Conservation (phyloP, 1,140 invertebrate species). For the Parasteatoda tepidariorum region DNA sequence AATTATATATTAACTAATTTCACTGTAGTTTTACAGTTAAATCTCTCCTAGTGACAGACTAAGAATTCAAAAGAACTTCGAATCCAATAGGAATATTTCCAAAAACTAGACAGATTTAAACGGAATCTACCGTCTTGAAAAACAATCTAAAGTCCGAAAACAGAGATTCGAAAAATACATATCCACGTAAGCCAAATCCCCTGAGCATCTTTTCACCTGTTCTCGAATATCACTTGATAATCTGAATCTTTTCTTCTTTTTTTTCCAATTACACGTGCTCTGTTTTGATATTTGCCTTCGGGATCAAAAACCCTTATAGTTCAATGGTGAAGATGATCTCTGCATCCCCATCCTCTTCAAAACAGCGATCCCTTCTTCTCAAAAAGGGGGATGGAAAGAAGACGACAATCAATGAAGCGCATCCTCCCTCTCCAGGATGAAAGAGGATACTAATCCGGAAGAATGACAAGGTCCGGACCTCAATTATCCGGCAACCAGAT, state of each 20-base stretch:
- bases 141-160: too few species aligned
- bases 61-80: too few species aligned
- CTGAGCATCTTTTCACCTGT: too few species aligned
- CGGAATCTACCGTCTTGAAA: too few species aligned
- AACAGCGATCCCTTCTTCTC: neutral
- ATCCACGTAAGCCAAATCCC: neutral
- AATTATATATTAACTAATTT: too few species aligned
- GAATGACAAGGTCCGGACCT: constrained; percentile 60
- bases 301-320: constrained; percentile 27
- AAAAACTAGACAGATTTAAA: too few species aligned
- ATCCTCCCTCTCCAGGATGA: constrained; percentile 11
- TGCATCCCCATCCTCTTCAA: constrained; percentile 9
- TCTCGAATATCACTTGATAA: neutral
- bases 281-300: constrained; percentile 1
- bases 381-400: neutral
- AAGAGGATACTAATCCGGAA: constrained; percentile 58
- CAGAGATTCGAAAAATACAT: neutral
- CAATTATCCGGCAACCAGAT: constrained; percentile 58
- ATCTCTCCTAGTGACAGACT: too few species aligned
- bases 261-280: constrained; percentile 30
- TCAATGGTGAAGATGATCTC: constrained; percentile 6
- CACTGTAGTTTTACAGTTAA: too few species aligned
- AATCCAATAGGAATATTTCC: too few species aligned
- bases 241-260: neutral
- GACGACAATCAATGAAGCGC: constrained; percentile 45